Percentiles rank a stretch among this genome's conserved stretches.
Conservation (phyloP, 2,113 vertebrate genomes). For the Pungitius pungitius region DNA sequence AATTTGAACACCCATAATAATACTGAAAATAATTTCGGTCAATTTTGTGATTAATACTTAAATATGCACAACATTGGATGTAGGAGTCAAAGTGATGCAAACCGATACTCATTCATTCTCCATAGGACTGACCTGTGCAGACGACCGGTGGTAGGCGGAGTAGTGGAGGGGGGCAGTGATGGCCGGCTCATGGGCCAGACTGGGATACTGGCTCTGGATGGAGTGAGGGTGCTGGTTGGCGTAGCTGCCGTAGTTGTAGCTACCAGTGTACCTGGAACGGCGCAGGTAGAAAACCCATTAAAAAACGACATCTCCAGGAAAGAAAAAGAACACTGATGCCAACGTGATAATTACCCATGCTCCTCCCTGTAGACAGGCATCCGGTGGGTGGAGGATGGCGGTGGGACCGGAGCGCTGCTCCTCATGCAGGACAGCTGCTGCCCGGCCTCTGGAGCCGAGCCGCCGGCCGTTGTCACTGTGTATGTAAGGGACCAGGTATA, state of each 20-base stretch:
- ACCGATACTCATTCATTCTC: neutral
- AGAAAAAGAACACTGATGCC: neutral
- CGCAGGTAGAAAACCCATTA: neutral
- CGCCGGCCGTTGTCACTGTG: slow-evolving; percentile 96
- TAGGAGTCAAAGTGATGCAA: neutral
- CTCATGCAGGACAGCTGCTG: slow-evolving; percentile 96
- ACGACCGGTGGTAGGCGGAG: slow-evolving; percentile 92
- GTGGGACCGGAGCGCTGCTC: slow-evolving; percentile 84
- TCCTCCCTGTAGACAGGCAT: slow-evolving; percentile 97
- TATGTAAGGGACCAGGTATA: slow-evolving; percentile 99
- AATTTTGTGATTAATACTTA: neutral
- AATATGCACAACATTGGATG: neutral
- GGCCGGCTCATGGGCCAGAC: slow-evolving; percentile 89
- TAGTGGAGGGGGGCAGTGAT: slow-evolving; percentile 94
- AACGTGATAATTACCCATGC: slow-evolving; percentile 84
- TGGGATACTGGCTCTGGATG: slow-evolving; percentile 95
- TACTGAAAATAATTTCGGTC: neutral
- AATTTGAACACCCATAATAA: neutral
- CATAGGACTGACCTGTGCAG: slow-evolving; percentile 88
- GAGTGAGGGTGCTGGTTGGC: slow-evolving; percentile 94
- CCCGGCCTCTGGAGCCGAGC: slow-evolving; percentile 86
- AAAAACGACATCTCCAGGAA: neutral
- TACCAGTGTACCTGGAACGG: slow-evolving; percentile 88
- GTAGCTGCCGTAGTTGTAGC: slow-evolving; percentile 97
- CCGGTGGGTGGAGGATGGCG: slow-evolving; percentile 88